Evolutionary conservation across 2,888 invertebrate genomes (phyloP), one percentile per base, ranked within the genome.

Genomic region (Apomyelois bistriatella): DNA sequence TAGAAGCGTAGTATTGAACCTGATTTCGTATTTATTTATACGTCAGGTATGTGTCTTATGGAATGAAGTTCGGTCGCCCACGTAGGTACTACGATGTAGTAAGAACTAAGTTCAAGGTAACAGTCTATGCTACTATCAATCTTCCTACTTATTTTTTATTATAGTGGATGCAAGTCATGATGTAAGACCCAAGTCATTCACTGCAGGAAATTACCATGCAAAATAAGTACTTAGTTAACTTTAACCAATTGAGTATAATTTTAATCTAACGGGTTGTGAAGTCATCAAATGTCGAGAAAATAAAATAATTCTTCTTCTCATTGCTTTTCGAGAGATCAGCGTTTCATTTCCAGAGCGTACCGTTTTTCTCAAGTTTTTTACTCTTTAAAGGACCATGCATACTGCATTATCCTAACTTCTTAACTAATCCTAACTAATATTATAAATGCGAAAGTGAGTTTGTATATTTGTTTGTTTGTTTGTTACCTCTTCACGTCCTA

Each of bases 161-260:
- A 32, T 10, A 10, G 32, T 10, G 32, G 3, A n/a, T 17, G 41
- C 46, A 46, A 46, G 46, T 46, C 46, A 43, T 30, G 28, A 28
- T 12, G 13, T 12, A 42, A 42, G 22, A 28, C 5, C 5, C 7
- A 13, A 28, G 28, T 43, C 28, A 43, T 28, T 5, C 35, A 35
- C 4, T 32, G 13, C 16, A 8, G 46, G 15, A 46, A 46, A 32
- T 46, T 16, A 30, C 46, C 46, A 15, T 16, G 30, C 32, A 35
- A 46, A 46, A 46, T 46, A 32, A 4, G n/a, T n/a, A n/a, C n/a
- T n/a, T 46, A 32, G 46, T 46, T 46, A 15, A 46, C 32, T 32
- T 32, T 10, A 32, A 13, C 46, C 32, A 46, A 46, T 46, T 46
- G 7, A 9, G 32, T 32, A 32, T 32, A 32, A 32, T 32, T 46